Evolutionary conservation across 2,113 vertebrate species (phyloP).

Genomic region (Tiliqua scincoides): DNA sequence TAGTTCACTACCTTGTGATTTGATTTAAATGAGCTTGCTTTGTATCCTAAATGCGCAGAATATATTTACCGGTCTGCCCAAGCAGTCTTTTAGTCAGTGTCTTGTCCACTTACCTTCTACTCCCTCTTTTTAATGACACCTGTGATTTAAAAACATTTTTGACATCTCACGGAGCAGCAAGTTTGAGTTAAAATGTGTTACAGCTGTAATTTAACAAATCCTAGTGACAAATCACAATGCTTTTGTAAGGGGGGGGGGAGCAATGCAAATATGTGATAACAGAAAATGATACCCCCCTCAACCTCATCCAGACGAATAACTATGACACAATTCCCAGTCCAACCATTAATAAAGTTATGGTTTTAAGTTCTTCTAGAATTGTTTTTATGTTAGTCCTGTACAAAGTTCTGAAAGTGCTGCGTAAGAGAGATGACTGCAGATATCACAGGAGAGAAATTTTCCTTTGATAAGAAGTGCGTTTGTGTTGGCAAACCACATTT

Average conservation of each 20-base stretch:
- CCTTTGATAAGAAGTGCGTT: constrained; percentile 42
- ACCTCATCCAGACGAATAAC: background rate
- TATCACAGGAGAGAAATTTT: constrained; percentile 1
- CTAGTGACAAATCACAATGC: background rate
- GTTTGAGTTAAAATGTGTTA: constrained; percentile 11
- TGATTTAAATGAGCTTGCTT: constrained; percentile 30
- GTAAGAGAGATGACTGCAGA: constrained; percentile 10
- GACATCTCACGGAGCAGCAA: constrained; percentile 10
- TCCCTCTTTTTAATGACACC: background rate
- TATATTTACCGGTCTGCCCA: background rate
- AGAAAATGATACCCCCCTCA: background rate
- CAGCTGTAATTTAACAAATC: background rate
- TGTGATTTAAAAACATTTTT: constrained; percentile 50
- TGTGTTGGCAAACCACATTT: constrained; percentile 46
- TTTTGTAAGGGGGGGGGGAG: background rate
- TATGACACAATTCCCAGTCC: constrained; percentile 27
- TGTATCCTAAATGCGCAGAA: background rate
- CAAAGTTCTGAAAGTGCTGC: constrained; percentile 30
- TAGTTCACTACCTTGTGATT: background rate
- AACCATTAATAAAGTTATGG: constrained; percentile 33
- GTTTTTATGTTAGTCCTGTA: background rate
- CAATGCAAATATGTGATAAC: background rate
- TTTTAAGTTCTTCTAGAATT: constrained; percentile 24
- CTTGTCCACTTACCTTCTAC: background rate
- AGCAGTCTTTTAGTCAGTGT: background rate